Conservation (phyloP, 2,797 vertebrate species). For the Eidolon dupreanum region DNA sequence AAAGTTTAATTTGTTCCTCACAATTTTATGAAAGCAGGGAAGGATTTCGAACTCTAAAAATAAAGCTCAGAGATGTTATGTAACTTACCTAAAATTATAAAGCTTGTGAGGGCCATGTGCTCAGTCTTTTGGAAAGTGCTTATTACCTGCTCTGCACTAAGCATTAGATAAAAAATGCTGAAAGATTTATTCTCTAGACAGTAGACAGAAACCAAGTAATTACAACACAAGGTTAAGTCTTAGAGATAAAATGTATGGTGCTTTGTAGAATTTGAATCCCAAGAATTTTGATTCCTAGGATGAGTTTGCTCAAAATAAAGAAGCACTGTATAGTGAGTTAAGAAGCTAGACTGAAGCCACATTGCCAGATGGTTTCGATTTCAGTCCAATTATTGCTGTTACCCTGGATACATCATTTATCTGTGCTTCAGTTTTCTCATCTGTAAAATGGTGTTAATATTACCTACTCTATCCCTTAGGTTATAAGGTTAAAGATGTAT, state of each 20-base stretch:
- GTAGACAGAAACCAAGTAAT: not conserved
- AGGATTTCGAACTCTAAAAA: not conserved
- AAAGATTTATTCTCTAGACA: slow-evolving; percentile 1
- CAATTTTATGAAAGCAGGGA: not conserved
- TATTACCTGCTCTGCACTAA: not conserved
- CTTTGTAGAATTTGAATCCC: not conserved
- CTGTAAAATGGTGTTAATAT: not conserved
- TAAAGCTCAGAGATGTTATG: not conserved
- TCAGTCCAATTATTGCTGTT: not conserved
- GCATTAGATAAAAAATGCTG: not conserved
- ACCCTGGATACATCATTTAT: not conserved
- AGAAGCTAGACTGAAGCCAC: not conserved
- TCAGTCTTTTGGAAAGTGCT: not conserved
- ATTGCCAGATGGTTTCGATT: not conserved
- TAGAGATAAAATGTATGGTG: not conserved
- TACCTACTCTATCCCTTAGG: not conserved
- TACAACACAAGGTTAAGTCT: not conserved
- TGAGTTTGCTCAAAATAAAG: not conserved
- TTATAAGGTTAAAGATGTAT: not conserved
- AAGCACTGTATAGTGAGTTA: not conserved
- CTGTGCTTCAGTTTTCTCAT: not conserved
- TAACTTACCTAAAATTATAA: not conserved
- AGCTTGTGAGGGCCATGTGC: not conserved
- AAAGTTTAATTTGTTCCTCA: not conserved
- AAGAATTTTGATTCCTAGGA: not conserved